Percentiles rank a stretch among this genome's conserved stretches.
Conservation (phyloP, 2,888 invertebrate genomes). For the Eumacrocentrus americanus region DNA sequence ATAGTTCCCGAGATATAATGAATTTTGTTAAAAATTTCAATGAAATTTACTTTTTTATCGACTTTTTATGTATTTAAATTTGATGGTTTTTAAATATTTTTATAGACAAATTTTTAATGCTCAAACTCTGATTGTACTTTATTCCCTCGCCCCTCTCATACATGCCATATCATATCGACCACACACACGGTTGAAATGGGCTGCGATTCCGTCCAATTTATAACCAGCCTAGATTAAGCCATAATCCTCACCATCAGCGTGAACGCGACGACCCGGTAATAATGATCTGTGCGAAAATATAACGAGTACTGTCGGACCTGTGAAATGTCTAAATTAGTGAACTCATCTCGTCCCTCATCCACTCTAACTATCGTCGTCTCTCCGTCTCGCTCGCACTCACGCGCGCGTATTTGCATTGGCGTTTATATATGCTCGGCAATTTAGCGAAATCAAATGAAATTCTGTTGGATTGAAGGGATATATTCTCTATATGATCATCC, state of each 20-base stretch:
- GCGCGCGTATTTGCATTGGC: neutral
- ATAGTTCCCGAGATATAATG: too few relatives aligned
- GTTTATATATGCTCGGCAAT: slow-evolving; percentile 22
- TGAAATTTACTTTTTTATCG: too few relatives aligned
- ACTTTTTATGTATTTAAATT: too few relatives aligned
- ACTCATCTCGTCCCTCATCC: slow-evolving; percentile 36
- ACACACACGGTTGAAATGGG: slow-evolving; percentile 3
- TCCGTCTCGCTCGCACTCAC: slow-evolving; percentile 8
- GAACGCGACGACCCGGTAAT: slow-evolving; percentile 41
- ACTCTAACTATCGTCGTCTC: slow-evolving; percentile 27
- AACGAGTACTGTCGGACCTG: slow-evolving; percentile 40
- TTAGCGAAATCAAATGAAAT: slow-evolving; percentile 25
- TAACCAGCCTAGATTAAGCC: slow-evolving; percentile 48
- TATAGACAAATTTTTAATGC: neutral
- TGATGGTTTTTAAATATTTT: too few relatives aligned
- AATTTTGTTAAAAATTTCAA: too few relatives aligned
- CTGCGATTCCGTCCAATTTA: slow-evolving; percentile 51
- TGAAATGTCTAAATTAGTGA: slow-evolving; percentile 48
- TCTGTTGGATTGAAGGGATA: slow-evolving; percentile 8
- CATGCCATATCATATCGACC: slow-evolving; percentile 4
- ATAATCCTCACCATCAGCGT: slow-evolving; percentile 42
- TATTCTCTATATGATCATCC: slow-evolving; percentile 21
- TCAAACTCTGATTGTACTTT: neutral
- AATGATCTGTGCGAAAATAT: slow-evolving; percentile 51
- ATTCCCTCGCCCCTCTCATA: neutral